Percentiles rank a stretch among this genome's conserved stretches.
These are phyloP conservation scores for Clepsis dumicolana DNA, from an alignment of 2,888 invertebrate genomes.

Conservation along the genomic window DNA sequence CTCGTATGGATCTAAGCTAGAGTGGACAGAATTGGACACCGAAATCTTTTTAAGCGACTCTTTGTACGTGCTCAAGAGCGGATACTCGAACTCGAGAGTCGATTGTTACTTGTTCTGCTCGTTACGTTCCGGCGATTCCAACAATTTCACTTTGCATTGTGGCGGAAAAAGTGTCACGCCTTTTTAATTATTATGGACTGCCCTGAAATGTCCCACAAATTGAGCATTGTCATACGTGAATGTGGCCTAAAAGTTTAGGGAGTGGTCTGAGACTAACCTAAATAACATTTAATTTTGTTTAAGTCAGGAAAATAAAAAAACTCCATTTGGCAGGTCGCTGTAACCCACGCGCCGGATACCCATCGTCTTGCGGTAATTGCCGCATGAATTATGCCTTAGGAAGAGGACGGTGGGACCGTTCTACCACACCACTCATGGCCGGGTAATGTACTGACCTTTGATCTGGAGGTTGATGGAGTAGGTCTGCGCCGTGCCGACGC, in stretches of 20 bases:
- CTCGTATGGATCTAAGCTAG: conserved; percentile 4
- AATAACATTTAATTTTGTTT: not conserved
- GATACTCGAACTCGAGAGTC: conserved; percentile 18
- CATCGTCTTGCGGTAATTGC: too few species aligned
- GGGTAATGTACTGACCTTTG: conserved; percentile 81
- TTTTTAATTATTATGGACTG: conserved; percentile 13
- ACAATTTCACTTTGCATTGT: conserved; percentile 5
- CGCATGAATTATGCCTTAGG: too few species aligned
- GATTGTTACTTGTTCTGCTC: conserved; percentile 28
- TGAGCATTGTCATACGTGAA: conserved; percentile 12
- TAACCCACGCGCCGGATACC: too few species aligned
- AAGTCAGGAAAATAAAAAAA: too few species aligned
- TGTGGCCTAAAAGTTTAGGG: conserved; percentile 30
- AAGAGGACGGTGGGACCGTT: too few species aligned
- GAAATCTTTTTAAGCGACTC: conserved; percentile 26
- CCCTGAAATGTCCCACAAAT: conserved; percentile 34
- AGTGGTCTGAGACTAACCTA: conserved; percentile 19
- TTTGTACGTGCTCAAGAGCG: conserved; percentile 27
- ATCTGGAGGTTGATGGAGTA: conserved; percentile 94
- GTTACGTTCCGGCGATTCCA: not conserved
- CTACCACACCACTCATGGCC: too few species aligned
- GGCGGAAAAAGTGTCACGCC: conserved; percentile 11
- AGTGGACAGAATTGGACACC: conserved; percentile 7
- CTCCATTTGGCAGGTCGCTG: too few species aligned
- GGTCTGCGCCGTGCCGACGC: conserved; percentile 93